A percentile compares a stretch with the other conserved stretches of the same genome.
Evolutionary conservation across 2,113 vertebrate species (phyloP).

Genomic region (Charadrius vociferus): DNA sequence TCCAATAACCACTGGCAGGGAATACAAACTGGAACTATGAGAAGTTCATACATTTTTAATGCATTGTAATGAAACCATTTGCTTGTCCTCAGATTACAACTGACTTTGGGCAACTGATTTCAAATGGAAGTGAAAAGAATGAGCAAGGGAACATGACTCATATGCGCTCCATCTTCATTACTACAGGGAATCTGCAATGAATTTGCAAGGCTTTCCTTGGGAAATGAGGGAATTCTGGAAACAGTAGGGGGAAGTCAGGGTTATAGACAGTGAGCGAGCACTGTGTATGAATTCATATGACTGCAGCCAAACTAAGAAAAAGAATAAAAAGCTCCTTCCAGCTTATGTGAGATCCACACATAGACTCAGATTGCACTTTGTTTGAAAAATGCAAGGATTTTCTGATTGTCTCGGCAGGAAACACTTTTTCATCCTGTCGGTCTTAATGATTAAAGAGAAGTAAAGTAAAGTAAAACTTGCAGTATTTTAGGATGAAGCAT

Average conservation of each 20-base stretch:
- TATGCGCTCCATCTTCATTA: background rate
- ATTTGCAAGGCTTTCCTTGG: background rate
- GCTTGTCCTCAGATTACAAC: background rate
- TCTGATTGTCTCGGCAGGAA: background rate
- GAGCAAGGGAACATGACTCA: background rate
- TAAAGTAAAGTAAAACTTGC: background rate
- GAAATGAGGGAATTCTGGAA: background rate
- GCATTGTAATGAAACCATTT: background rate
- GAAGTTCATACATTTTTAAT: conserved; percentile 7
- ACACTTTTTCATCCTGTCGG: background rate
- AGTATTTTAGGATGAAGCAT: background rate
- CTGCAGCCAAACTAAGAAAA: background rate
- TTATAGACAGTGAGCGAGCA: background rate
- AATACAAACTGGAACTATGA: background rate
- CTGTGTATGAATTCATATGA: background rate
- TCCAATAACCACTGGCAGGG: background rate
- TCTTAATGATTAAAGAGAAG: background rate
- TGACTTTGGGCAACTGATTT: background rate
- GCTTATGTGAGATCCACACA: background rate
- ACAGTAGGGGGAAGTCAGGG: background rate
- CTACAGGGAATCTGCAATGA: background rate
- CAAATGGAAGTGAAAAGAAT: background rate
- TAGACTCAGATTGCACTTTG: background rate
- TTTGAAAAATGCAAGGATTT: background rate
- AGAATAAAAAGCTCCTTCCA: background rate